Percentiles rank a stretch among this genome's conserved stretches.
These are phyloP conservation scores for Rhizoglyphus robini DNA, from an alignment of 1,140 invertebrate species.

Conservation along the genomic window DNA sequence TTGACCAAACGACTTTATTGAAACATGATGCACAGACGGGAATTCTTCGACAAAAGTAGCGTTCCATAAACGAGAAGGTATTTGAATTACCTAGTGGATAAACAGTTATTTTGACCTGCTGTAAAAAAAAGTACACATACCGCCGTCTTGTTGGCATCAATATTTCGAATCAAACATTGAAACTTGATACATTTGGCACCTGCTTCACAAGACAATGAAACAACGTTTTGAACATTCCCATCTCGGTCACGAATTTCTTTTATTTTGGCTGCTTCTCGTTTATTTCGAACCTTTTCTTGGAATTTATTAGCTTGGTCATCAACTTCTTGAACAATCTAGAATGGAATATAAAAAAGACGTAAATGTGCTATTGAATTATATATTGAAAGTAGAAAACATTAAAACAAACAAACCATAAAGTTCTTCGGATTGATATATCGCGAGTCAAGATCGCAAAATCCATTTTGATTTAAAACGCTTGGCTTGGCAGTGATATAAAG, in stretches of 20 bases:
- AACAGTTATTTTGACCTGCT: neutral
- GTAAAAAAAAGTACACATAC: constrained; percentile 27
- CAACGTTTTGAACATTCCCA: constrained; percentile 52
- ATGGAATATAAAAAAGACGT: neutral
- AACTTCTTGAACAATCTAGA: neutral
- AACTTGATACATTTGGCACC: constrained; percentile 73
- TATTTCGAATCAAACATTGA: constrained; percentile 57
- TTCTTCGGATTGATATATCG: constrained; percentile 18
- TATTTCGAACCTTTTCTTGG: constrained; percentile 29
- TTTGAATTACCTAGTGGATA: constrained; percentile 43
- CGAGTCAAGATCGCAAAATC: constrained; percentile 1
- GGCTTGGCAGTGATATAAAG: neutral
- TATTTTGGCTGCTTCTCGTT: constrained; percentile 52
- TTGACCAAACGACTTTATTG: constrained; percentile 58
- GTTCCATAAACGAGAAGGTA: constrained; percentile 74
- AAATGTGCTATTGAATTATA: neutral
- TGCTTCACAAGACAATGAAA: constrained; percentile 44
- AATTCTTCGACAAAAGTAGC: constrained; percentile 47
- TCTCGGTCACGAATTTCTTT: constrained; percentile 48
- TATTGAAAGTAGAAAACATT: neutral
- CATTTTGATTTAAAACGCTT: neutral
- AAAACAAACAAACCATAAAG: neutral
- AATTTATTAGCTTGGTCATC: neutral
- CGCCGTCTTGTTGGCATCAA: constrained; percentile 54
- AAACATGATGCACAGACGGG: constrained; percentile 55